These are phyloP conservation scores for Aphidoletes aphidimyza DNA, from an alignment of 2,888 invertebrate genomes.

Conservation along the genomic window DNA sequence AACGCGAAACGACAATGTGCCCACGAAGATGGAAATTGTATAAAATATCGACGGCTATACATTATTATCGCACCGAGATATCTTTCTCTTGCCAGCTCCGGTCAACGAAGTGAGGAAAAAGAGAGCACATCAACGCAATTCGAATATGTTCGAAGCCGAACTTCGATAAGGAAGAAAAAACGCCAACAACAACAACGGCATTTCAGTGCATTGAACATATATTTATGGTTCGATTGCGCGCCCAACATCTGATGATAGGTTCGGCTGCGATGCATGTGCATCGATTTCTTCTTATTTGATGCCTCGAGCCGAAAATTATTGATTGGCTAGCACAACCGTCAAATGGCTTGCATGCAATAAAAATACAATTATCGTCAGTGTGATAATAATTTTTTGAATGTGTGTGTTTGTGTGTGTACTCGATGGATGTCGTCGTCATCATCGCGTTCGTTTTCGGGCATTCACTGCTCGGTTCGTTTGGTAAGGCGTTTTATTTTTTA, in stretches of 20 bases:
- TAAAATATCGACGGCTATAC: conserved; percentile 37
- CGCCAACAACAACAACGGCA: no score
- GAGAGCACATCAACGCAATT: background rate
- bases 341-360: conserved; percentile 42
- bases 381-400: conserved; percentile 50
- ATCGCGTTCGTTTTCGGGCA: conserved; percentile 35
- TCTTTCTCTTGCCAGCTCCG: background rate
- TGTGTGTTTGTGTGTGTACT: no score
- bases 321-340: conserved; percentile 50
- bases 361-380: conserved; percentile 51
- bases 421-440: no score
- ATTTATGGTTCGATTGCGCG: conserved; percentile 29
- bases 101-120: background rate
- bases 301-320: conserved; percentile 46
- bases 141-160: background rate
- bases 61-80: conserved; percentile 40
- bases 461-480: background rate
- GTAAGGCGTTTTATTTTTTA: background rate
- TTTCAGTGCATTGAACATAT: conserved; percentile 46
- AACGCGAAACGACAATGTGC: conserved; percentile 7
- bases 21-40: conserved; percentile 21
- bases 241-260: conserved; percentile 28
- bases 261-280: background rate
- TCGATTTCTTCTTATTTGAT: background rate
- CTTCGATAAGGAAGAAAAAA: conserved; percentile 4